A percentile compares a stretch with the other conserved stretches of the same genome.
Conservation (phyloP, 92 coral and sea anemone genomes). For the Porites divaricata region DNA sequence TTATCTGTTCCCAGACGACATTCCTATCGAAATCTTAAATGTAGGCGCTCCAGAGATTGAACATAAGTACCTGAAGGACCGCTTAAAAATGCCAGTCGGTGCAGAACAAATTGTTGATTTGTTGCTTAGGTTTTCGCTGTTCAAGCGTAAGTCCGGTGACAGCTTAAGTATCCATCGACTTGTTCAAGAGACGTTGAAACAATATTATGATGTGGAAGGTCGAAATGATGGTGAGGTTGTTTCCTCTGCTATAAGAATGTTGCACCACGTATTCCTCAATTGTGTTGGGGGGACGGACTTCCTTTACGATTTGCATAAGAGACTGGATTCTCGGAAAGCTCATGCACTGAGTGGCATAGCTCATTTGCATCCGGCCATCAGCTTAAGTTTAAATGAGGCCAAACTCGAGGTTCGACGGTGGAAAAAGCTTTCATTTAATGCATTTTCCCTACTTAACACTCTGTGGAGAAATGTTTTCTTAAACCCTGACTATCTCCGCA, state of each 20-base stretch:
- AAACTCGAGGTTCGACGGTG: background rate
- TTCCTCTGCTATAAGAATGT: conserved; percentile 25
- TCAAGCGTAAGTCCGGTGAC: conserved; percentile 1
- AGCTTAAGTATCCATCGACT: background rate
- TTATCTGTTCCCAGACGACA: conserved; percentile 34
- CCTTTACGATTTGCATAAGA: background rate
- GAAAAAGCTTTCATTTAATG: conserved; percentile 4
- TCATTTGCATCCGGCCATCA: too few relatives aligned
- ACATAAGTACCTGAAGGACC: background rate
- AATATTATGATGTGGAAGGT: background rate
- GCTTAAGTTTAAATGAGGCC: background rate
- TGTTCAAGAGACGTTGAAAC: conserved; percentile 28
- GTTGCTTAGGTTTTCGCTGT: conserved; percentile 28
- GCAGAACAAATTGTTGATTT: conserved; percentile 20
- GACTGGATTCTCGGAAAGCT: background rate
- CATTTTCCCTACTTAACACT: background rate
- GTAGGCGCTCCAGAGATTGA: conserved; percentile 25
- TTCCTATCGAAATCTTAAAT: conserved; percentile 36
- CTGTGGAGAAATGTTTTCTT: too few relatives aligned
- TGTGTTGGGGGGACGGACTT: background rate
- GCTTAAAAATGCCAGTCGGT: background rate
- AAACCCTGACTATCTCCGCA: background rate
- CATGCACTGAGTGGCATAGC: too few relatives aligned
- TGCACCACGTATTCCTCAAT: conserved; percentile 20
- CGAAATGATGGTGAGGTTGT: background rate